A percentile compares a stretch with the other conserved stretches of the same genome.
These are phyloP conservation scores for Hestina assimilis DNA, from an alignment of 1,140 invertebrate genomes.

Conservation along the genomic window DNA sequence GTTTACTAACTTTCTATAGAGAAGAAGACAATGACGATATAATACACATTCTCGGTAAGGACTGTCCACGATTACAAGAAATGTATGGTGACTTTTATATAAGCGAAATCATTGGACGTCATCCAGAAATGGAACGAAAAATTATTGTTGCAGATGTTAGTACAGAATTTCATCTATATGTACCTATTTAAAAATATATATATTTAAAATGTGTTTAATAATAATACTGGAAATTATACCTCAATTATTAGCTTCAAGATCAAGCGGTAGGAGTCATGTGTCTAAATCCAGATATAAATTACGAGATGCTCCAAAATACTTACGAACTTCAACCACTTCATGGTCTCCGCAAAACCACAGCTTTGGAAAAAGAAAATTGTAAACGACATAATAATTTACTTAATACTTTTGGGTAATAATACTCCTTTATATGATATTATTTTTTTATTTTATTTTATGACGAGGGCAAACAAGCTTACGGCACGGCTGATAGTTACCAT, in stretches of 20 bases:
- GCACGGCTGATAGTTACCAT: no score
- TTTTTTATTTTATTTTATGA: background rate
- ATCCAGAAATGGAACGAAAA: slow-evolving; percentile 59
- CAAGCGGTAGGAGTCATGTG: slow-evolving; percentile 77
- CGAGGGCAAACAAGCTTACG: no score
- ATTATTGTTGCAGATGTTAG: slow-evolving; percentile 67
- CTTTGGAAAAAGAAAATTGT: slow-evolving; percentile 49
- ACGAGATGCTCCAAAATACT: slow-evolving; percentile 79
- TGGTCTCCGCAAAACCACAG: slow-evolving; percentile 46
- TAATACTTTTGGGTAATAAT: slow-evolving; percentile 48
- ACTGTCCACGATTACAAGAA: slow-evolving; percentile 74
- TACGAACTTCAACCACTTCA: slow-evolving; percentile 72
- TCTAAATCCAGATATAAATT: slow-evolving; percentile 81
- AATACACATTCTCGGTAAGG: slow-evolving; percentile 80
- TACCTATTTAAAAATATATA: no score
- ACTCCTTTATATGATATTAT: background rate
- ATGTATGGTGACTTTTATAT: slow-evolving; percentile 85
- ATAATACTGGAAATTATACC: no score
- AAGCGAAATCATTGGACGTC: slow-evolving; percentile 81
- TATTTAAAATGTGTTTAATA: no score
- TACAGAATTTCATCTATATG: no score
- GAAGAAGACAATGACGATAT: slow-evolving; percentile 87
- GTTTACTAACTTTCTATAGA: slow-evolving; percentile 42
- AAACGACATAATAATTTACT: slow-evolving; percentile 47
- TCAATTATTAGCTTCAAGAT: slow-evolving; percentile 65